These are phyloP conservation scores for Trichonephila inaurata DNA, from an alignment of 1,140 invertebrate genomes.

Conservation along the genomic window DNA sequence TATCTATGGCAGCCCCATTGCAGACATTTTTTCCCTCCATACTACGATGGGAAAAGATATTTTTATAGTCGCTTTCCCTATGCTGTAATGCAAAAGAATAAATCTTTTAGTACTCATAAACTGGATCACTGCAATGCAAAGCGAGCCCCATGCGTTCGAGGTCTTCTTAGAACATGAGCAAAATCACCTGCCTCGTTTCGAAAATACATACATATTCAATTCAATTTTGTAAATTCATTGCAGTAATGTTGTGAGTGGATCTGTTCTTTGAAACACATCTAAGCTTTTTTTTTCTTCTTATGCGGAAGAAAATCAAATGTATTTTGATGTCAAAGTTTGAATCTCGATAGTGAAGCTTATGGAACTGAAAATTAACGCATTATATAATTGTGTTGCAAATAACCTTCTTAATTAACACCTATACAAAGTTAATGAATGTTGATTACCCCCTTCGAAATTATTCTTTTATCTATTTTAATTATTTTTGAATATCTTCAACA, in stretches of 20 bases:
- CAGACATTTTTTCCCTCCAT: conserved; percentile 24
- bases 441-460: too few relatives aligned
- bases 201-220: conserved; percentile 38
- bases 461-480: too few relatives aligned
- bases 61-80: not conserved
- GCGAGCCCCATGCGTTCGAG: not conserved
- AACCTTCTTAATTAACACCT: too few relatives aligned
- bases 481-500: too few relatives aligned
- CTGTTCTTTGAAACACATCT: not conserved
- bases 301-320: not conserved
- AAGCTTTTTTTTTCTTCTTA: not conserved
- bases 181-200: not conserved
- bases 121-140: conserved; percentile 22
- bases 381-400: not conserved
- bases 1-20: conserved; percentile 1
- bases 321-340: not conserved
- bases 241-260: conserved; percentile 19
- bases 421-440: too few relatives aligned
- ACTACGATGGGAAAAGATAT: not conserved
- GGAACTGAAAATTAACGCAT: not conserved
- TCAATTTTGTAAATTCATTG: conserved; percentile 50
- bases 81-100: conserved; percentile 42
- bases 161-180: not conserved
- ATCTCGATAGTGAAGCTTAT: not conserved
- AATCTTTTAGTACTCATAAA: conserved; percentile 58